These are phyloP conservation scores for Lepas anatifera DNA, from an alignment of 2,888 invertebrate species.

Conservation along the genomic window DNA sequence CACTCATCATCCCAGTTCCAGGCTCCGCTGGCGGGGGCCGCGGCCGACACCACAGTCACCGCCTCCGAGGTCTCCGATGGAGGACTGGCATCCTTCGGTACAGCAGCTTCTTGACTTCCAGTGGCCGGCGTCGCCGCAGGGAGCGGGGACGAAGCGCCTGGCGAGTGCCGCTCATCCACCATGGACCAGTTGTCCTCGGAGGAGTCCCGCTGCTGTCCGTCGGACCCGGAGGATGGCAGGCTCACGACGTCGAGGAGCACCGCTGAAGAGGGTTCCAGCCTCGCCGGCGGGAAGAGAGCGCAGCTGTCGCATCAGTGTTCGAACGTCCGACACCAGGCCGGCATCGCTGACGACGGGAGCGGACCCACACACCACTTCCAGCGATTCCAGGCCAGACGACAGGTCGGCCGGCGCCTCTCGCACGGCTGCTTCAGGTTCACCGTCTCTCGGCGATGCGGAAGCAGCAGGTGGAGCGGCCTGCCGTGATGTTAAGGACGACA, in stretches of 20 bases:
- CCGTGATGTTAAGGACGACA: no score
- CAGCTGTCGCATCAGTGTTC: slow-evolving; percentile 1
- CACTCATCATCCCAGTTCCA: neutral
- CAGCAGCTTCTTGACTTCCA: neutral
- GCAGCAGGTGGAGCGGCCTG: no score
- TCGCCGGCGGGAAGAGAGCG: neutral
- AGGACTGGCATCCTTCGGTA: neutral
- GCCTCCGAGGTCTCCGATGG: neutral
- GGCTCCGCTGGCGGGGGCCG: neutral
- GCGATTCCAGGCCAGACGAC: neutral
- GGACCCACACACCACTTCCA: neutral
- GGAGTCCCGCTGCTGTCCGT: neutral
- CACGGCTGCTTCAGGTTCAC: no score
- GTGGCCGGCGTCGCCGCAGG: neutral
- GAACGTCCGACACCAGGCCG: neutral
- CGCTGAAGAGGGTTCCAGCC: neutral
- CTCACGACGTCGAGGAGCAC: neutral
- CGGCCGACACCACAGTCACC: neutral
- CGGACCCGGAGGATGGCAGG: neutral
- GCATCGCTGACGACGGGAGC: neutral
- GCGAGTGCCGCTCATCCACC: neutral
- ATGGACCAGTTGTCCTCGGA: slow-evolving; percentile 1
- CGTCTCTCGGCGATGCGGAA: no score
- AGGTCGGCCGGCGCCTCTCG: neutral
- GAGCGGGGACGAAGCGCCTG: neutral